Evolutionary conservation across 2,888 invertebrate species (phyloP).

Genomic region (Cosmia pyralina): DNA sequence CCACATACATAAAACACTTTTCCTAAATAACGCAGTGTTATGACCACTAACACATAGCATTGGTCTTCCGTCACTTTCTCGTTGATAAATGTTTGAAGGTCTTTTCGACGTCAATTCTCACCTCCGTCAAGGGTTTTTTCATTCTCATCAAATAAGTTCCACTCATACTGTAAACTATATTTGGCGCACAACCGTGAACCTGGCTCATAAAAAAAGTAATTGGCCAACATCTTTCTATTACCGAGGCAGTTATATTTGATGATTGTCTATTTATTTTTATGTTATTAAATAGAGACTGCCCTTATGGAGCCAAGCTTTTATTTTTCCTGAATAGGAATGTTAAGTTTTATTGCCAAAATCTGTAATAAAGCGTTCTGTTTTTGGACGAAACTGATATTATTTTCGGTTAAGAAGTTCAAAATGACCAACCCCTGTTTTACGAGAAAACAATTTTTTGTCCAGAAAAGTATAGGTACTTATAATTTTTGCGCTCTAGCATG

Average conservation of each 20-base stretch:
- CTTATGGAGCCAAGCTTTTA: constrained; percentile 37
- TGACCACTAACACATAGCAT: no score
- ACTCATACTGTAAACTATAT: constrained; percentile 48
- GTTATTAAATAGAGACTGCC: constrained; percentile 46
- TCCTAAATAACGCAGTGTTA: no score
- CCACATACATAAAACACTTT: no score
- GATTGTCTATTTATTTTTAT: constrained; percentile 59
- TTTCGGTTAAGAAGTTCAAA: not conserved
- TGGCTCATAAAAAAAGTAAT: constrained; percentile 59
- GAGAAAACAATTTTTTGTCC: not conserved
- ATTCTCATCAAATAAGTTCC: constrained; percentile 28
- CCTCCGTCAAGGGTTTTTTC: not conserved
- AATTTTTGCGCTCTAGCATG: no score
- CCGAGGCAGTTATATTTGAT: constrained; percentile 55
- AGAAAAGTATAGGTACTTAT: no score
- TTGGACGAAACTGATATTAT: constrained; percentile 12
- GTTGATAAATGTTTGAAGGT: no score
- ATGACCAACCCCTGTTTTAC: not conserved
- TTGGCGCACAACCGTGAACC: constrained; percentile 35
- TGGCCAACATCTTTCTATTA: constrained; percentile 53
- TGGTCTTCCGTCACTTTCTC: not conserved
- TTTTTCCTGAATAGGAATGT: constrained; percentile 32
- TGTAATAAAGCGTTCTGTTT: constrained; percentile 17
- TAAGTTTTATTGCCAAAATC: constrained; percentile 40
- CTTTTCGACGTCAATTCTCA: not conserved